phyloP scores from a whole-genome alignment of 2,888 invertebrate species.

The Plebejus melissa region DNA sequence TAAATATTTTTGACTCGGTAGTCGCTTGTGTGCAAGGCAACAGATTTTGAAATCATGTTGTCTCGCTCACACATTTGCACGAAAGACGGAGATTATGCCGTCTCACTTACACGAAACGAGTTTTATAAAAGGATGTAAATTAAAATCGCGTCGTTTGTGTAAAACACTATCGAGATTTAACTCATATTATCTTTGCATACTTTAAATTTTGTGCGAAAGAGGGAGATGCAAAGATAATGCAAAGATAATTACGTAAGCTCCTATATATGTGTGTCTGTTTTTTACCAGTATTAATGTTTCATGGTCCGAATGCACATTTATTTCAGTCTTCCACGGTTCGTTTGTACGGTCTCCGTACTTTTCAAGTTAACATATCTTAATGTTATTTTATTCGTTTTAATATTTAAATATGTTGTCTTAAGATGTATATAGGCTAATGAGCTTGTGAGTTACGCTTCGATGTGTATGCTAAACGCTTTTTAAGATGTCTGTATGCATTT shows the following conservation, averaged over 20 bases:
- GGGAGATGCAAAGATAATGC: background rate
- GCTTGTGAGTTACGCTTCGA: slow-evolving; percentile 1
- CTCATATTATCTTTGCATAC: no score
- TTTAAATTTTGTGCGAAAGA: background rate
- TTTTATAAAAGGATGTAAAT: no score
- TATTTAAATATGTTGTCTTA: slow-evolving; percentile 31
- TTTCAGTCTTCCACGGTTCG: slow-evolving; percentile 36
- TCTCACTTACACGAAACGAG: background rate
- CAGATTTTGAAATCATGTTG: background rate
- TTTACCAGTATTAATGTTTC: slow-evolving; percentile 12
- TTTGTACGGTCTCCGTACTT: slow-evolving; percentile 44
- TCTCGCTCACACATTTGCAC: background rate
- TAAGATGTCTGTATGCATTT: slow-evolving; percentile 19
- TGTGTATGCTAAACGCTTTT: slow-evolving; percentile 11
- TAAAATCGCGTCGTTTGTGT: background rate
- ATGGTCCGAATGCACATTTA: background rate
- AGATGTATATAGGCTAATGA: slow-evolving; percentile 30
- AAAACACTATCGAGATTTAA: background rate
- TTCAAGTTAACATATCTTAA: slow-evolving; percentile 62
- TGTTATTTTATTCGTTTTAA: slow-evolving; percentile 39
- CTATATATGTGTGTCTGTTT: slow-evolving; percentile 6
- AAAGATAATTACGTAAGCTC: background rate
- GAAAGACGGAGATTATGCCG: background rate
- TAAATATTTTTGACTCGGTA: background rate
- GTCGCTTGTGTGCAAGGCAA: background rate